phyloP scores from a whole-genome alignment of 2,888 invertebrate species.

The Mesorhabditis sp. region DNA sequence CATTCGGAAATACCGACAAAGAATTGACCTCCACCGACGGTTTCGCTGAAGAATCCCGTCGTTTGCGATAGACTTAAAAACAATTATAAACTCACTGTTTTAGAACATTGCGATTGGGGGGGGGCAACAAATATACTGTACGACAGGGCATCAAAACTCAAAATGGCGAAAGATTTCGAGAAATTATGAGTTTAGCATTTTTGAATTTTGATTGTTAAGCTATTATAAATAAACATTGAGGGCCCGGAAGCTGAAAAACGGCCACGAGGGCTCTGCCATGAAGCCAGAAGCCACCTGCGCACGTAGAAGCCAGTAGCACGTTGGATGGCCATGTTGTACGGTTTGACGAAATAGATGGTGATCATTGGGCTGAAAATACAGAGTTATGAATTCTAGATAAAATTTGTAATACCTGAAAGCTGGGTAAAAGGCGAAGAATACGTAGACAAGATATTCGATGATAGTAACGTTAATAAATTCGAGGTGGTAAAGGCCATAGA shows the following conservation, averaged over 20 bases:
- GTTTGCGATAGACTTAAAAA: background rate
- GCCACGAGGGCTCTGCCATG: background rate
- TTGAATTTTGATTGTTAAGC: background rate
- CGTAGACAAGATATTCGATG: conserved; percentile 38
- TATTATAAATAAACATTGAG: background rate
- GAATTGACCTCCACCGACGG: background rate
- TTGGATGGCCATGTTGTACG: conserved; percentile 29
- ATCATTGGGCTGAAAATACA: conserved; percentile 25
- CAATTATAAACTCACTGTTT: too few species aligned
- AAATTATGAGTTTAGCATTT: background rate
- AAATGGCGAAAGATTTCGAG: background rate
- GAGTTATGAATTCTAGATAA: background rate
- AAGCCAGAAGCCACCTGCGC: background rate
- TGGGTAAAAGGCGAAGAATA: conserved; percentile 18
- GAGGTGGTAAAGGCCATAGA: conserved; percentile 39
- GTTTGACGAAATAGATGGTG: conserved; percentile 33
- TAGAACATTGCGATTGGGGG: too few species aligned
- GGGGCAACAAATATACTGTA: too few species aligned
- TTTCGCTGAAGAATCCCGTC: conserved; percentile 1
- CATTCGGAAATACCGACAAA: background rate
- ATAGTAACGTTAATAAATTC: conserved; percentile 32
- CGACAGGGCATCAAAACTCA: background rate
- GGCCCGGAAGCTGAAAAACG: background rate
- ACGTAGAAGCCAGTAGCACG: background rate
- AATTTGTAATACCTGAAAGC: conserved; percentile 21